Evolutionary conservation across 2,888 invertebrate species (phyloP).

Genomic region (Hoplodrina blanda): DNA sequence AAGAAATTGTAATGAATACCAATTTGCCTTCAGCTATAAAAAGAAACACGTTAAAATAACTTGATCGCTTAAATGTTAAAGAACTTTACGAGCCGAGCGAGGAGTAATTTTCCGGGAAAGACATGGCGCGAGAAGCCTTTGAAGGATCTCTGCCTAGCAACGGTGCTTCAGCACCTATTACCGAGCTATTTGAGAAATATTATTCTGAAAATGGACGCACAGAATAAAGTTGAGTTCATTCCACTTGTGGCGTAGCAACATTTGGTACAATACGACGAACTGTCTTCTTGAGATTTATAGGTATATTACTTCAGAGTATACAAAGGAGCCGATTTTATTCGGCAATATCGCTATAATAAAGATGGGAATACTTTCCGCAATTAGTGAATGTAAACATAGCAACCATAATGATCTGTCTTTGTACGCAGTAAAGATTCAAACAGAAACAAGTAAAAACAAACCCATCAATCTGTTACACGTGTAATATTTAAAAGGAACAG

Average conservation of each 20-base stretch:
- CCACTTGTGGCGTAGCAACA: not conserved
- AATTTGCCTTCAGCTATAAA: slow-evolving; percentile 41
- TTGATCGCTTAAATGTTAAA: slow-evolving; percentile 56
- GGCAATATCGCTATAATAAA: not conserved
- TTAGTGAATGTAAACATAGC: slow-evolving; percentile 21
- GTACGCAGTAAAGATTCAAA: slow-evolving; percentile 17
- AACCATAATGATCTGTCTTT: slow-evolving; percentile 8
- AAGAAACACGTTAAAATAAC: slow-evolving; percentile 47
- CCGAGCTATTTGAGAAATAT: slow-evolving; percentile 49
- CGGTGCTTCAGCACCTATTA: slow-evolving; percentile 52
- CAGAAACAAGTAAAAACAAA: slow-evolving; percentile 61
- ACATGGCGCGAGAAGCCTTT: slow-evolving; percentile 59
- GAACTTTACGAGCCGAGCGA: slow-evolving; percentile 47
- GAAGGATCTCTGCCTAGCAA: slow-evolving; percentile 60
- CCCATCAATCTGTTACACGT: slow-evolving; percentile 68
- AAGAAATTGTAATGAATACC: slow-evolving; percentile 26
- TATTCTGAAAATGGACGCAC: slow-evolving; percentile 27
- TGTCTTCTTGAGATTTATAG: not conserved
- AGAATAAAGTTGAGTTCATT: slow-evolving; percentile 4
- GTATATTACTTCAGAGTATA: not conserved
- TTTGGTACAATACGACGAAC: slow-evolving; percentile 8
- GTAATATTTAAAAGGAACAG: slow-evolving; percentile 69
- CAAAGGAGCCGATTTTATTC: not conserved
- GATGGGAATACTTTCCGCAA: slow-evolving; percentile 5
- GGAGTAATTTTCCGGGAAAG: slow-evolving; percentile 62